Evolutionary conservation across 2,797 vertebrate species (phyloP).

Genomic region (Mareca strepera): DNA sequence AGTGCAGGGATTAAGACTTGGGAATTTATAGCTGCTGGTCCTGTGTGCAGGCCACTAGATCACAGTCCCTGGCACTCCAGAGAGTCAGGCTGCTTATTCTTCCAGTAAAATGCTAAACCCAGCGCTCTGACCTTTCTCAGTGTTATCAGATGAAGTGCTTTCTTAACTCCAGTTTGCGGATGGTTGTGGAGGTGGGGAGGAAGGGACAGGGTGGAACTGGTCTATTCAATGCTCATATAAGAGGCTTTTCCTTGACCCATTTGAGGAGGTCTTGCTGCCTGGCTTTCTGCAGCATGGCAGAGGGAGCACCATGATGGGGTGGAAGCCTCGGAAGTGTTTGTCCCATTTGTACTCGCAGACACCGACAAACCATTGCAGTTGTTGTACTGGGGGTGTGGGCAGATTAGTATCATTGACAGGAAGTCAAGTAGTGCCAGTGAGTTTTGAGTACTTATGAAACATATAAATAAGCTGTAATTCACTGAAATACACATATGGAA

Average conservation of each 20-base stretch:
- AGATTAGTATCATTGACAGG: neutral
- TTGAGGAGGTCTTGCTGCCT: neutral
- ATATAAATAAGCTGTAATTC: neutral
- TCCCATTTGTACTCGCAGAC: neutral
- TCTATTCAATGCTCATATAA: neutral
- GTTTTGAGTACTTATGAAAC: neutral
- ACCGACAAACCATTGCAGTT: neutral
- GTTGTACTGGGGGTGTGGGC: neutral
- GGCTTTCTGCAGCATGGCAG: neutral
- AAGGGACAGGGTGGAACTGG: neutral
- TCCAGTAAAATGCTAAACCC: constrained; percentile 39
- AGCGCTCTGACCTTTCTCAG: constrained; percentile 24
- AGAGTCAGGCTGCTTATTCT: constrained; percentile 33
- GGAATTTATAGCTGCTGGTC: constrained; percentile 51
- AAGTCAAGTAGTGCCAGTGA: neutral
- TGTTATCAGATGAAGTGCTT: constrained; percentile 31
- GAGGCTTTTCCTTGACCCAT: neutral
- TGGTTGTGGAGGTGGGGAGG: neutral
- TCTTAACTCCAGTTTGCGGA: constrained; percentile 2
- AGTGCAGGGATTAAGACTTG: constrained; percentile 40
- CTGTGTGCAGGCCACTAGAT: constrained; percentile 7
- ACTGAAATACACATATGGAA: neutral
- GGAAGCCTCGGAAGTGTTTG: neutral
- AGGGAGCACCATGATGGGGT: neutral
- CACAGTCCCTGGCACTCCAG: neutral